Conservation (phyloP, 2,888 invertebrate species). For the Tetragonula carbonaria region DNA sequence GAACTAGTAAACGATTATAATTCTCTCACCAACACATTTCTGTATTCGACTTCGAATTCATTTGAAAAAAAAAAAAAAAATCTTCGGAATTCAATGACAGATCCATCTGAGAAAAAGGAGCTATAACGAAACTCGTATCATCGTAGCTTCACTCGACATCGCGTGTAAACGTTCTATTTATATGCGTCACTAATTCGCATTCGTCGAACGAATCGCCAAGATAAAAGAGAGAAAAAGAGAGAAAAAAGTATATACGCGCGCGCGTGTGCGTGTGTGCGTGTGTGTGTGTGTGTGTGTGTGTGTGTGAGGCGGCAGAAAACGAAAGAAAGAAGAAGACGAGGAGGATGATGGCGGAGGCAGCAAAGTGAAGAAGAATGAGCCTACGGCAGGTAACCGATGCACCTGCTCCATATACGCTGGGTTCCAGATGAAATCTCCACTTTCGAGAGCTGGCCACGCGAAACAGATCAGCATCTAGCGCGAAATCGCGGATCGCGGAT, state of each 20-base stretch:
- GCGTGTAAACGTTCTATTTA: constrained; percentile 65
- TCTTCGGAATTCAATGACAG: background rate
- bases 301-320: constrained; percentile 16
- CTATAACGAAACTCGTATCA: constrained; percentile 23
- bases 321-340: constrained; percentile 37
- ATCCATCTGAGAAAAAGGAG: background rate
- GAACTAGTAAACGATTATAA: no score
- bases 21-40: no score
- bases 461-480: constrained; percentile 17
- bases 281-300: no score
- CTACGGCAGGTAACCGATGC: constrained; percentile 71
- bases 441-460: constrained; percentile 21
- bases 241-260: constrained; percentile 17
- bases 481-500: background rate
- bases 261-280: no score
- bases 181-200: constrained; percentile 57
- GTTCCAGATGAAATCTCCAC: constrained; percentile 44
- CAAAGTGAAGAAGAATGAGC: constrained; percentile 67
- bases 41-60: no score
- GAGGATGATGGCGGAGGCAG: constrained; percentile 54
- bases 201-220: constrained; percentile 8
- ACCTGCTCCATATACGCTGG: constrained; percentile 72
- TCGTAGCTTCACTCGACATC: constrained; percentile 44
- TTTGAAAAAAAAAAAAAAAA: background rate
- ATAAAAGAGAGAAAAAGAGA: constrained; percentile 28